Percentiles rank a stretch among this genome's conserved stretches.
These are phyloP conservation scores for Helicolenus hilgendorfi DNA, from an alignment of 2,797 vertebrate species.

Conservation along the genomic window DNA sequence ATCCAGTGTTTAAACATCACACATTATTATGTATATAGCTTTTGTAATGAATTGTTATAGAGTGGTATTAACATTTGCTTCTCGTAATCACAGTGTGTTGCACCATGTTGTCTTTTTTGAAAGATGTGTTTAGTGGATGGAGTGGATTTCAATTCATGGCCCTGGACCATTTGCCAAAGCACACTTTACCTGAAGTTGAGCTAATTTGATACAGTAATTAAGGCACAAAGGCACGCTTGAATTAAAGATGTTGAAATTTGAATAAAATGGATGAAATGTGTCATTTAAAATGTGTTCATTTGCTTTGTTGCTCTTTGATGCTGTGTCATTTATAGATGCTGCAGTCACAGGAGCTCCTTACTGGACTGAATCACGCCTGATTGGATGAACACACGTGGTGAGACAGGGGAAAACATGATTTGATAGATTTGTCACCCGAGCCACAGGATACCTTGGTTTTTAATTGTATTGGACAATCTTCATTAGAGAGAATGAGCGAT, in stretches of 20 bases:
- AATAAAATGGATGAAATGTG: not conserved
- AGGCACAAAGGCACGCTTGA: constrained; percentile 76
- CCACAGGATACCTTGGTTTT: constrained; percentile 91
- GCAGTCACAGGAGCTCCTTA: constrained; percentile 66
- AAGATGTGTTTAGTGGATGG: not conserved
- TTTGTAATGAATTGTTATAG: not conserved
- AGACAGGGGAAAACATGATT: constrained; percentile 58
- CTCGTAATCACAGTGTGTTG: not conserved
- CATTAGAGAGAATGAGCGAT: constrained; percentile 89
- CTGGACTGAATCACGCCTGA: constrained; percentile 33
- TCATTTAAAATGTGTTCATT: constrained; percentile 81
- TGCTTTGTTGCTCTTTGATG: constrained; percentile 78
- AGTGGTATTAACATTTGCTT: not conserved
- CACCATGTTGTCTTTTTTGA: not conserved
- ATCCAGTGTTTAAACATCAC: not conserved
- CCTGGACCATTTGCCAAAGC: constrained; percentile 12
- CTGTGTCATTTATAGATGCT: constrained; percentile 64
- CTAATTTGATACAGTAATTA: constrained; percentile 77
- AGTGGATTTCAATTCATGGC: constrained; percentile 31
- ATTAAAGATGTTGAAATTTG: constrained; percentile 59
- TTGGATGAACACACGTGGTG: constrained; percentile 59
- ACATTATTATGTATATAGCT: not conserved
- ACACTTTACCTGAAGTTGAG: constrained; percentile 34
- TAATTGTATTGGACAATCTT: constrained; percentile 95
- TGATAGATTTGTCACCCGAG: constrained; percentile 91